These are phyloP conservation scores for Agrilus mali DNA, from an alignment of 2,888 invertebrate species.

Conservation along the genomic window DNA sequence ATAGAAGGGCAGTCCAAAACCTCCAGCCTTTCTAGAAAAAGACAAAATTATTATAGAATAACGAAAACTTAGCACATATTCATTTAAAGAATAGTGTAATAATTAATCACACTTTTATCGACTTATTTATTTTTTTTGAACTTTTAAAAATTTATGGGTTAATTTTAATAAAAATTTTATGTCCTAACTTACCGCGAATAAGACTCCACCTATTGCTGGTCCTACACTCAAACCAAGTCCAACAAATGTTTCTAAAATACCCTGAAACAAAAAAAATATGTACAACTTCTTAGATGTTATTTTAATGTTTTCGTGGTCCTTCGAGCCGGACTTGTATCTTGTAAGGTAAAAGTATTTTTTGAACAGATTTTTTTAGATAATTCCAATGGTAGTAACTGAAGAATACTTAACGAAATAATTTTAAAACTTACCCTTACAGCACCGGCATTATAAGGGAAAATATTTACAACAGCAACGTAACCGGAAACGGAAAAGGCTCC, in stretches of 20 bases:
- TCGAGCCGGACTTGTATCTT: no score
- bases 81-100: no score
- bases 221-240: slow-evolving; percentile 71
- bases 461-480: slow-evolving; percentile 62
- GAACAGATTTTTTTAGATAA: no score
- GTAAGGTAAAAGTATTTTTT: no score
- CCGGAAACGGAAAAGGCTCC: slow-evolving; percentile 65
- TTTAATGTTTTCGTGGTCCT: no score
- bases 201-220: slow-evolving; percentile 62
- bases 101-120: no score
- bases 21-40: slow-evolving; percentile 60
- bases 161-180: background rate
- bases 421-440: slow-evolving; percentile 47
- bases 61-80: no score
- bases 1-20: slow-evolving; percentile 68
- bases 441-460: slow-evolving; percentile 62
- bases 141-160: no score
- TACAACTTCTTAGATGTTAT: no score
- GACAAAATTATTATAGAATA: slow-evolving; percentile 9
- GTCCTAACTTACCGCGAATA: slow-evolving; percentile 52
- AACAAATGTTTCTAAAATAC: slow-evolving; percentile 65
- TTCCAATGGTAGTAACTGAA: background rate
- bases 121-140: no score
- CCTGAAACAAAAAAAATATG: no score
- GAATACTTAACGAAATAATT: background rate